phyloP scores from a whole-genome alignment of 2,888 invertebrate genomes.

The Subacronicta megacephala region DNA sequence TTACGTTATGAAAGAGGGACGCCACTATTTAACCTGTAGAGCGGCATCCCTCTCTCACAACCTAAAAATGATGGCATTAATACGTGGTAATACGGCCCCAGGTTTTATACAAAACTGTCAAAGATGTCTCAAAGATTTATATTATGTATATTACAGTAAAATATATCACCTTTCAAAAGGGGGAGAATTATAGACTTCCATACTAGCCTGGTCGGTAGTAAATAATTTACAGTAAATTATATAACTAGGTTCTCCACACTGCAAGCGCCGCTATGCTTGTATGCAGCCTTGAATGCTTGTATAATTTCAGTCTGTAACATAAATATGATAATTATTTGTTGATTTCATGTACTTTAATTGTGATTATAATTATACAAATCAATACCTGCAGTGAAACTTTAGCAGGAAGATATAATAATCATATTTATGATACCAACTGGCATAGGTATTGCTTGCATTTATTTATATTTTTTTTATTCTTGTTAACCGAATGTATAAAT shows the following conservation, averaged over 20 bases:
- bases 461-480: not conserved
- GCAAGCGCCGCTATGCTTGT: too few species aligned
- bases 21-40: too few species aligned
- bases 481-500: not conserved
- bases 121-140: too few species aligned
- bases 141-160: too few species aligned
- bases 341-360: not conserved
- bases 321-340: not conserved
- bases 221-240: not conserved
- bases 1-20: too few species aligned
- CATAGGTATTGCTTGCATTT: constrained; percentile 15
- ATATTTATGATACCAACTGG: constrained; percentile 21
- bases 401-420: not conserved
- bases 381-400: not conserved
- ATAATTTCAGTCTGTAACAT: constrained; percentile 7
- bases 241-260: not conserved
- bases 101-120: too few species aligned
- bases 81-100: too few species aligned
- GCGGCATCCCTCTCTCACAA: too few species aligned
- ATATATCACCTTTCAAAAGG: too few species aligned
- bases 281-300: not conserved
- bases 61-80: too few species aligned
- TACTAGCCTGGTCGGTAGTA: too few species aligned
- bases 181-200: too few species aligned
- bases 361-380: not conserved